A percentile compares a stretch with the other conserved stretches of the same genome.
These are phyloP conservation scores for Anomalospiza imberbis DNA, from an alignment of 2,797 vertebrate species.

Conservation along the genomic window DNA sequence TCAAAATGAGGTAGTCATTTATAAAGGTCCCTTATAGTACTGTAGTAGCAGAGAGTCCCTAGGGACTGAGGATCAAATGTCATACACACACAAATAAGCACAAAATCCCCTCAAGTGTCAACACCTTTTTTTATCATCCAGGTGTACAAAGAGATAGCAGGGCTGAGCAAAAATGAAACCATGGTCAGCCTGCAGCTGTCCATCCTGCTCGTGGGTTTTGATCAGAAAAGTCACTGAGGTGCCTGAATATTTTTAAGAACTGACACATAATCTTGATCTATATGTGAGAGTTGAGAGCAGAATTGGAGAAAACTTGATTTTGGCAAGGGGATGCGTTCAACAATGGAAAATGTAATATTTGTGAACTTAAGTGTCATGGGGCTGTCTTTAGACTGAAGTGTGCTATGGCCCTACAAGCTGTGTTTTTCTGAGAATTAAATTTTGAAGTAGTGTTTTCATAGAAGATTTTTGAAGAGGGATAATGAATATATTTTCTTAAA, in stretches of 20 bases:
- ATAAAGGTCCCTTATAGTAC: not conserved
- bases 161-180: not conserved
- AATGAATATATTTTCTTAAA: not conserved
- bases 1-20: not conserved
- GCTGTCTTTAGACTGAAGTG: not conserved
- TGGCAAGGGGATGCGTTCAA: not conserved
- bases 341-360: not conserved
- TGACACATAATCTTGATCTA: too few species aligned
- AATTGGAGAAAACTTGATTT: not conserved
- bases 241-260: too few species aligned
- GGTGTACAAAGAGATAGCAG: not conserved
- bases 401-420: not conserved
- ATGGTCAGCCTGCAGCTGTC: not conserved
- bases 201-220: too few species aligned
- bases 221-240: too few species aligned
- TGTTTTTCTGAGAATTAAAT: not conserved
- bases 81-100: not conserved
- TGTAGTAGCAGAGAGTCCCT: not conserved
- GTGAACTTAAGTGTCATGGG: not conserved
- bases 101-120: not conserved
- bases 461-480: not conserved
- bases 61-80: not conserved
- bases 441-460: not conserved
- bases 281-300: too few species aligned
- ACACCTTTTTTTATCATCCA: not conserved